These are phyloP conservation scores for Macrosiphum euphorbiae DNA, from an alignment of 2,888 invertebrate species.

Conservation along the genomic window DNA sequence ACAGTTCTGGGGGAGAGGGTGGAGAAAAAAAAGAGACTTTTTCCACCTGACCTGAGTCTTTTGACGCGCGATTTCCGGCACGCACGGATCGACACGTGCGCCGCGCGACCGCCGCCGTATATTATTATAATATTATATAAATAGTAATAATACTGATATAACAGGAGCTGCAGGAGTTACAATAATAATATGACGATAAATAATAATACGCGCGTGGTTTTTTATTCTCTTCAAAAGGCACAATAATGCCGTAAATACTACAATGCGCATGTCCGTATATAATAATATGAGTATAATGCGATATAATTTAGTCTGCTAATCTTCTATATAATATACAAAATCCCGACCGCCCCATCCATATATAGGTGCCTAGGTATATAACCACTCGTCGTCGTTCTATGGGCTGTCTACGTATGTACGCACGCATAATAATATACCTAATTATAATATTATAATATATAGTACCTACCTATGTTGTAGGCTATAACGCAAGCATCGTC, in stretches of 20 bases:
- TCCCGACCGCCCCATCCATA: not conserved
- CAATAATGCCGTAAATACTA: not conserved
- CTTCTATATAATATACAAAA: not conserved
- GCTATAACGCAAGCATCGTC: too few relatives aligned
- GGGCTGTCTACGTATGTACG: too few relatives aligned
- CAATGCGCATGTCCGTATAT: not conserved
- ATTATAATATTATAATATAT: not conserved
- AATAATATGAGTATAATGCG: not conserved
- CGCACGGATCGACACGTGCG: slow-evolving; percentile 6
- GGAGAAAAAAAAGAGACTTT: slow-evolving; percentile 17
- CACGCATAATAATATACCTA: too few relatives aligned
- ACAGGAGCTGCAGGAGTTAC: not conserved
- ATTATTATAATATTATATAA: not conserved
- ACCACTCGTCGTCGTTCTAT: too few relatives aligned
- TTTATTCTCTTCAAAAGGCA: not conserved
- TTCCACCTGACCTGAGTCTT: slow-evolving; percentile 61
- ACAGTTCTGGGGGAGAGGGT: not conserved
- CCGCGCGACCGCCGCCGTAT: not conserved
- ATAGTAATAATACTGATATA: not conserved
- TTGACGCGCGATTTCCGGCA: not conserved
- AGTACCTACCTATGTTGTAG: not conserved
- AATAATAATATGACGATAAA: slow-evolving; percentile 9
- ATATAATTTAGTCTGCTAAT: not conserved
- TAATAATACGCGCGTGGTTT: slow-evolving; percentile 11
- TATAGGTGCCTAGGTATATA: not conserved